Conservation (phyloP, 2,888 invertebrate genomes). For the Andricus curvator region DNA sequence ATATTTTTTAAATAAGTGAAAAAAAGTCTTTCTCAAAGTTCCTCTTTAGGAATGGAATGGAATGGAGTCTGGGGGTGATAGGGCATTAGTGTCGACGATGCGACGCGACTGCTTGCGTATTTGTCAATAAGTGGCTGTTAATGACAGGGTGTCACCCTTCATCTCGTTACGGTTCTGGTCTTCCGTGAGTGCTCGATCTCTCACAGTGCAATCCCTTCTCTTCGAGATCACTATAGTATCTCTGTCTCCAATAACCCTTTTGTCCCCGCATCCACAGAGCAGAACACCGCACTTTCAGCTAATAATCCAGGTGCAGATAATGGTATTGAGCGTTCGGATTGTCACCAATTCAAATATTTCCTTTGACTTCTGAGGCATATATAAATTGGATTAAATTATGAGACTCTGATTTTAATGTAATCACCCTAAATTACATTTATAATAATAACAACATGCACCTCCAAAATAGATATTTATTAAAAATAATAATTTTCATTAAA, state of each 20-base stretch:
- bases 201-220: slow-evolving; percentile 16
- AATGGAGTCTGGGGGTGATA: slow-evolving; percentile 51
- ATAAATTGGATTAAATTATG: background rate
- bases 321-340: background rate
- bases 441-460: background rate
- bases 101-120: slow-evolving; percentile 59
- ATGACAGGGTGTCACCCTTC: slow-evolving; percentile 63
- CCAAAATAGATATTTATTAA: too few species aligned
- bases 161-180: slow-evolving; percentile 53
- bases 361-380: background rate
- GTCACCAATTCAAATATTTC: background rate
- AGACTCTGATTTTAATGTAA: background rate
- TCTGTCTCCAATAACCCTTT: background rate
- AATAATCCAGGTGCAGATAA: background rate
- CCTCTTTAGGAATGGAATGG: background rate
- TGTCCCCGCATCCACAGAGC: background rate
- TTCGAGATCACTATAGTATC: background rate
- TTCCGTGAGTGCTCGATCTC: slow-evolving; percentile 49
- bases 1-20: too few species aligned
- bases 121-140: slow-evolving; percentile 67
- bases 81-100: slow-evolving; percentile 61
- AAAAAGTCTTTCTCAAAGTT: too few species aligned
- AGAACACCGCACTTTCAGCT: background rate
- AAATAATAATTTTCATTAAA: too few species aligned
- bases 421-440: background rate